Percentiles rank a stretch among this genome's conserved stretches.
phyloP scores from a whole-genome alignment of 92 coral and sea anemone genomes.

The Paragorgia papillata region DNA sequence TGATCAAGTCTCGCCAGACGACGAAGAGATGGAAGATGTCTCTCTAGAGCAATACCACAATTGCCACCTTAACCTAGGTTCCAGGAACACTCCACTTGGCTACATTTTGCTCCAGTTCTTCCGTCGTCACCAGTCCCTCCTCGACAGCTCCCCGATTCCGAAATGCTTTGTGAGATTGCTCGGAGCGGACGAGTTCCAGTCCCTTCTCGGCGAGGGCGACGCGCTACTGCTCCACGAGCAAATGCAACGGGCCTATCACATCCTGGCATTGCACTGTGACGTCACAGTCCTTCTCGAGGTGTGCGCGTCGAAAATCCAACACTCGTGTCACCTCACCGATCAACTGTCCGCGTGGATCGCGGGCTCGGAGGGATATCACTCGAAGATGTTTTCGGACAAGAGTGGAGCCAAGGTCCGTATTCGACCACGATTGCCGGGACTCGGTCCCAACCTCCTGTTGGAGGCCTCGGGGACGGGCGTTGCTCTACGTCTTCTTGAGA shows the following conservation, averaged over 20 bases:
- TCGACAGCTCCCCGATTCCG: constrained; percentile 61
- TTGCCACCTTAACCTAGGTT: constrained; percentile 16
- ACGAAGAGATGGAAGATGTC: constrained; percentile 17
- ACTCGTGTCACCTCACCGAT: constrained; percentile 71
- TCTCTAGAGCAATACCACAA: constrained; percentile 6
- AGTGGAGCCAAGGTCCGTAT: constrained; percentile 82
- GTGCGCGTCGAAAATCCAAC: constrained; percentile 72
- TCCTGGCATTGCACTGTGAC: constrained; percentile 84
- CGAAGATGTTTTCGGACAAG: constrained; percentile 65
- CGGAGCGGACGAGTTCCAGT: constrained; percentile 60
- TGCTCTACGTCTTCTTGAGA: constrained; percentile 86
- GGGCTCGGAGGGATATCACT: constrained; percentile 83
- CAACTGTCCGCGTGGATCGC: constrained; percentile 77
- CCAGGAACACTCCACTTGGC: constrained; percentile 53
- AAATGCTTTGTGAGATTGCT: constrained; percentile 64
- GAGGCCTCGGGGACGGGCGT: constrained; percentile 91
- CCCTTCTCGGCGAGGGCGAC: constrained; percentile 68
- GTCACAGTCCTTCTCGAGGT: constrained; percentile 66
- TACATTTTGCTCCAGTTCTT: constrained; percentile 78
- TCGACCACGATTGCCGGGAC: constrained; percentile 78
- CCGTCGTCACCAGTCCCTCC: constrained; percentile 62
- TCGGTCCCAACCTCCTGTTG: constrained; percentile 73
- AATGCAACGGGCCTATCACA: constrained; percentile 94
- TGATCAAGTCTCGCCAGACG: not conserved
- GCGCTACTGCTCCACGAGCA: constrained; percentile 77